Percentiles rank a stretch among this genome's conserved stretches.
These are phyloP conservation scores for Gonatopus flavifemur DNA, from an alignment of 1,140 invertebrate species.

Conservation along the genomic window DNA sequence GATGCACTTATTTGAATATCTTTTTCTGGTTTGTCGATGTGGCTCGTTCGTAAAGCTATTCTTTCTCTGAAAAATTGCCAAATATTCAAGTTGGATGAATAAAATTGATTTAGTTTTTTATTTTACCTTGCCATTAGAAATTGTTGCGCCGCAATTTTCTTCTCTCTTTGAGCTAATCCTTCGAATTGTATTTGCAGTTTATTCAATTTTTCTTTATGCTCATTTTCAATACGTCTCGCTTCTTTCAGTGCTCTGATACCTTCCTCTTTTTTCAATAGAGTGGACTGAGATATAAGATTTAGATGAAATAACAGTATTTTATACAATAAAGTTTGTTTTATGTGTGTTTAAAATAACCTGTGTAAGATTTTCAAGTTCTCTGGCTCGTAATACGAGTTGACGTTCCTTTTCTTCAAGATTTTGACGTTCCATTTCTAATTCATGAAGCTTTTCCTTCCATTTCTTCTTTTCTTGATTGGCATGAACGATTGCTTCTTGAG, in stretches of 20 bases:
- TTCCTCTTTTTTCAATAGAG: slow-evolving; percentile 46
- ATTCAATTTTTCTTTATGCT: slow-evolving; percentile 40
- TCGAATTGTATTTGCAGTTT: slow-evolving; percentile 41
- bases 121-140: slow-evolving; percentile 43
- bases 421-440: slow-evolving; percentile 37
- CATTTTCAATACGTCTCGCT: slow-evolving; percentile 42
- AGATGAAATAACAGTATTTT: slow-evolving; percentile 1
- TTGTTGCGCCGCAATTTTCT: slow-evolving; percentile 40
- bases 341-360: slow-evolving; percentile 29
- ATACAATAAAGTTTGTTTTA: slow-evolving; percentile 1
- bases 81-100: no score
- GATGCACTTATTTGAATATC: slow-evolving; percentile 23
- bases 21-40: slow-evolving; percentile 40
- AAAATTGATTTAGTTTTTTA: slow-evolving; percentile 1
- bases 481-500: slow-evolving; percentile 34
- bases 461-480: slow-evolving; percentile 40
- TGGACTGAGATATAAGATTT: slow-evolving; percentile 27
- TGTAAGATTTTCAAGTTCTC: slow-evolving; percentile 48
- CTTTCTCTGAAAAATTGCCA: slow-evolving; percentile 34
- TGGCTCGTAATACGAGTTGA: slow-evolving; percentile 39
- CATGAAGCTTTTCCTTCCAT: slow-evolving; percentile 45
- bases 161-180: slow-evolving; percentile 44
- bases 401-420: slow-evolving; percentile 40
- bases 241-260: slow-evolving; percentile 43
- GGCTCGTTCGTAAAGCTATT: slow-evolving; percentile 29